A percentile compares a stretch with the other conserved stretches of the same genome.
phyloP scores from a whole-genome alignment of 2,113 vertebrate species.

The Prietella phreatophila region DNA sequence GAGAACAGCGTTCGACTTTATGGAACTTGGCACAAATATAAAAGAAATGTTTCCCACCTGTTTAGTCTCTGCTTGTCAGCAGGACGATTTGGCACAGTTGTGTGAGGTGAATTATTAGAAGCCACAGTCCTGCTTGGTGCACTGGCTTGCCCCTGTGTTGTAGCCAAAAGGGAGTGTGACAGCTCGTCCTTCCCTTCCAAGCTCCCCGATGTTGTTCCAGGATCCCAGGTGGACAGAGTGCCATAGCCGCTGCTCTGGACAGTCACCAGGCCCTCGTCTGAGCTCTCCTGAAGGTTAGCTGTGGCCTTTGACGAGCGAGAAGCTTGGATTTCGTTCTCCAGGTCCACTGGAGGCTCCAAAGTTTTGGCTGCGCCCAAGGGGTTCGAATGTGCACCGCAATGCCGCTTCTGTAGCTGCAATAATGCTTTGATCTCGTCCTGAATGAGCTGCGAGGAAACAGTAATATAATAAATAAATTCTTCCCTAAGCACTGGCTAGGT shows the following conservation, averaged over 20 bases:
- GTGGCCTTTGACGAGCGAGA: slow-evolving; percentile 58
- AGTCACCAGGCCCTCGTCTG: slow-evolving; percentile 65
- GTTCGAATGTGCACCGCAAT: slow-evolving; percentile 57
- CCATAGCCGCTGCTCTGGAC: slow-evolving; percentile 85
- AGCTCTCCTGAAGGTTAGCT: slow-evolving; percentile 54
- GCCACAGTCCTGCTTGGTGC: slow-evolving; percentile 46
- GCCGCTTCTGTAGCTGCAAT: slow-evolving; percentile 79
- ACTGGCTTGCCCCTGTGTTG: slow-evolving; percentile 21
- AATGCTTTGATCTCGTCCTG: slow-evolving; percentile 92
- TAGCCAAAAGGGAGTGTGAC: slow-evolving; percentile 10
- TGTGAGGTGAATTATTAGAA: slow-evolving; percentile 23
- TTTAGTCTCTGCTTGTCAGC: slow-evolving; percentile 31
- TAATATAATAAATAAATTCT: no score
- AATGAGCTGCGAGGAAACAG: slow-evolving; percentile 75
- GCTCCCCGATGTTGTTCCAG: slow-evolving; percentile 51
- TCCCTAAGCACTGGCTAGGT: no score
- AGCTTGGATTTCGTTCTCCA: slow-evolving; percentile 44
- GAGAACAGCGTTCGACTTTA: neutral
- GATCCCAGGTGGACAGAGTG: slow-evolving; percentile 75
- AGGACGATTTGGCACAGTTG: neutral
- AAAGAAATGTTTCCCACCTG: slow-evolving; percentile 22
- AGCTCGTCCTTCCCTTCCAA: slow-evolving; percentile 38
- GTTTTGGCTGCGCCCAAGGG: slow-evolving; percentile 44
- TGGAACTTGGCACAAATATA: neutral
- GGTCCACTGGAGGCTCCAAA: slow-evolving; percentile 57